A percentile compares a stretch with the other conserved stretches of the same genome.
phyloP scores from a whole-genome alignment of 2,888 invertebrate species.

The Brachypalpus laphriformis region DNA sequence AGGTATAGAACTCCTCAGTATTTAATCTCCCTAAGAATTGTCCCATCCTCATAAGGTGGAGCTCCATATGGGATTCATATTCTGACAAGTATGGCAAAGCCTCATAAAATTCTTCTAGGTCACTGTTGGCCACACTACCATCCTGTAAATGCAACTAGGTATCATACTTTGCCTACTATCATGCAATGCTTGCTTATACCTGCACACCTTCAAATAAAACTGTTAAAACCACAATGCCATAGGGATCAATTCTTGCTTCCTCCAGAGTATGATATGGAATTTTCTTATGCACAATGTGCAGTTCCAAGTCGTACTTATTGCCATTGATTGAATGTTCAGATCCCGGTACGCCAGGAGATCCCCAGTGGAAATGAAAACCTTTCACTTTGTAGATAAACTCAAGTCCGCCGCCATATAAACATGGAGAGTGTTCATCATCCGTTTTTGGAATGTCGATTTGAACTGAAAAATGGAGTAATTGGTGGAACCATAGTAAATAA shows the following conservation, averaged over 20 bases:
- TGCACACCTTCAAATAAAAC: conserved; percentile 54
- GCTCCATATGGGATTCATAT: conserved; percentile 32
- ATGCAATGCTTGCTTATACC: neutral
- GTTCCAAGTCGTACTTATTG: conserved; percentile 74
- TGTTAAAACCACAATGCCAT: conserved; percentile 47
- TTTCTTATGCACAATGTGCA: conserved; percentile 75
- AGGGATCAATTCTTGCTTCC: conserved; percentile 41
- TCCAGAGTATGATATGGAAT: conserved; percentile 23
- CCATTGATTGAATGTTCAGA: conserved; percentile 76
- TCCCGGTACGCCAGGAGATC: conserved; percentile 73
- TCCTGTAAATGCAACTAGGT: conserved; percentile 33
- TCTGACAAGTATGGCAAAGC: conserved; percentile 38
- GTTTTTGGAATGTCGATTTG: conserved; percentile 50
- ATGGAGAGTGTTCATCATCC: conserved; percentile 14
- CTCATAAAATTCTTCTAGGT: conserved; percentile 45
- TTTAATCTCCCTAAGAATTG: conserved; percentile 45
- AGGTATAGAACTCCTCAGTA: conserved; percentile 54
- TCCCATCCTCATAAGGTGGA: conserved; percentile 50
- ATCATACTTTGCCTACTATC: neutral
- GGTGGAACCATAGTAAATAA: neutral
- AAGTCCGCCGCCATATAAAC: conserved; percentile 38
- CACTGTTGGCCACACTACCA: conserved; percentile 4
- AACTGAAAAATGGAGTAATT: conserved; percentile 10
- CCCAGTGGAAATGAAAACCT: conserved; percentile 76
- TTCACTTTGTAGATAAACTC: conserved; percentile 37